Conservation (phyloP, 2,888 invertebrate species). For the Chelonus formosanus region DNA sequence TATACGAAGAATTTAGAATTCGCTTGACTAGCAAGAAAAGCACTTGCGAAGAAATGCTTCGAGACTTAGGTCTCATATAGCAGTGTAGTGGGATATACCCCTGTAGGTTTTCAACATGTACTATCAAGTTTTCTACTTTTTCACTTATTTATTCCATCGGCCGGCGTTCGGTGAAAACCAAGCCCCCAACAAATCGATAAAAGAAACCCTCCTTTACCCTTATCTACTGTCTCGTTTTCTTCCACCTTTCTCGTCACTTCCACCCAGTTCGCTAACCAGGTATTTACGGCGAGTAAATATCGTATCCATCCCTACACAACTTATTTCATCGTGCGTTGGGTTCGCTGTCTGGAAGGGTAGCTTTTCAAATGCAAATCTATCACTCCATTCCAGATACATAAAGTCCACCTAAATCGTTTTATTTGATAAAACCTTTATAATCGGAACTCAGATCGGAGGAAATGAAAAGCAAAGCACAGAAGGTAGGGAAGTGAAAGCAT, state of each 20-base stretch:
- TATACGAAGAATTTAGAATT: constrained; percentile 27
- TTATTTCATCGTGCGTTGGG: constrained; percentile 45
- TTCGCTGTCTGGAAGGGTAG: constrained; percentile 20
- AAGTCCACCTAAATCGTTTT: constrained; percentile 39
- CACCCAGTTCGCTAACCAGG: constrained; percentile 43
- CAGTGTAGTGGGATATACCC: constrained; percentile 1
- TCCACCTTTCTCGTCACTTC: constrained; percentile 3
- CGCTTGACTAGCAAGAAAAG: constrained; percentile 25
- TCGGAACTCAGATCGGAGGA: constrained; percentile 12
- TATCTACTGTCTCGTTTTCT: constrained; percentile 6
- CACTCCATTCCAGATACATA: constrained; percentile 26
- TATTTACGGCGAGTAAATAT: constrained; percentile 54
- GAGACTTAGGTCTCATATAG: not conserved
- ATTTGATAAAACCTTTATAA: constrained; percentile 35
- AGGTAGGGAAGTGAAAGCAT: not conserved
- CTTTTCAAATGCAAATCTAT: constrained; percentile 61
- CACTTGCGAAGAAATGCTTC: constrained; percentile 20
- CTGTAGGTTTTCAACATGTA: not conserved
- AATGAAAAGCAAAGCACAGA: constrained; percentile 5
- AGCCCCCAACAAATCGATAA: constrained; percentile 48
- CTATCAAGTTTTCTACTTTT: constrained; percentile 22
- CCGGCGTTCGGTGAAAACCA: constrained; percentile 34
- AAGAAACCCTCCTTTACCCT: constrained; percentile 41
- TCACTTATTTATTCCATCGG: constrained; percentile 24
- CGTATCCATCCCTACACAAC: constrained; percentile 38